Base-by-base conservation (phyloP, 1,140 invertebrate genomes). In the Neotoxoptera formosana region DNA sequence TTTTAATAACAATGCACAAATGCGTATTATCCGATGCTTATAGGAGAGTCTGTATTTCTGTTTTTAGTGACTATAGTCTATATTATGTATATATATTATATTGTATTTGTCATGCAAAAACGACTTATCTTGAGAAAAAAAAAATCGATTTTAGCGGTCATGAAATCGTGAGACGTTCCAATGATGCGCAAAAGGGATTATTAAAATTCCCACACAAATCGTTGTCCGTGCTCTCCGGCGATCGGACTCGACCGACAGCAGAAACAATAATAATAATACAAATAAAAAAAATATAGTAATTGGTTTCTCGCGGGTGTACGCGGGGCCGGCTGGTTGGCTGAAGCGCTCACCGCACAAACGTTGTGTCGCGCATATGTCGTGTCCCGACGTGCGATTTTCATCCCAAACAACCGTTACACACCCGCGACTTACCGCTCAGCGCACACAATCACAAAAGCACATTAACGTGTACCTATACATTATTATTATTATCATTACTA, bases 121-220 rank as follows among this genome's bases (percentile, higher is more conserved):
- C 41, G n/a, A 88, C 34, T 34, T 34, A 30, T 34, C 47, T 60
- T 30, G 53, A 36, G 51, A 45, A 56, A 51, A 41, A 41, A 41
- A 30, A 41, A 67, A 67, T 90, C 56, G 41, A 67, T 45, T 45
- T 90, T 45, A 67, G 53, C 56, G 56, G 41, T 90, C 89, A n/a
- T 90, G 89, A 67, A n/a, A 67, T 90, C 89, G 89, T 90, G 89
- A 90, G 36, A 60, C 36, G 23, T 56, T 56, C 51, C 9, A 7
- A 30, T 25, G 23, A 30, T 25, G 23, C 36, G 23, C 36, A 30
- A 41, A 45, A 60, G 25, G 41, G 89, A 67, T 90, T 90, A 90
- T 90, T 90, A 53, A 53, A 67, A 60, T 90, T 90, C 89, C 89
- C 89, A 90, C 36, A 45, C 48, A 53, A 47, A 48, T 56, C 88